Base-by-base conservation (phyloP, 1,140 invertebrate genomes). In the Tetranychus urticae region DNA sequence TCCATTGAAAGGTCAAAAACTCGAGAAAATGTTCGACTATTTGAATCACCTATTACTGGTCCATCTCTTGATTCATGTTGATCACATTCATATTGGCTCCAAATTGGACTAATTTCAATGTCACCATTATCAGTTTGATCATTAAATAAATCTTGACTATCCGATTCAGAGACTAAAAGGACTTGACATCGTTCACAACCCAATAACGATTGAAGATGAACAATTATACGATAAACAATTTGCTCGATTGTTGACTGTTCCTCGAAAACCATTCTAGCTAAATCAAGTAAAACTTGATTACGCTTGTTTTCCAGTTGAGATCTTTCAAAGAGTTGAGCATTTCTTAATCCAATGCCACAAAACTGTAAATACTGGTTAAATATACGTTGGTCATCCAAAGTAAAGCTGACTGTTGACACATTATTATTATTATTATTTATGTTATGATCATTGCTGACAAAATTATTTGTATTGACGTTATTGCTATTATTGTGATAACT, bases 201-300 rank as follows among this genome's bases (percentile, higher is more conserved):
- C 66, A 94, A 87, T 33, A 94, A 76, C 64, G 86, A 89, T 73
- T 92, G 88, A 47, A 87, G 93, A 73, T 96, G 88, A 46, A 87
- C 86, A 68, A 94, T 77, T 70, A 96, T 94, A 73, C 90, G 81
- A 66, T 89, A 82, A 63, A 94, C 88, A 78, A 93, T 86, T 70
- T 86, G 86, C 69, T 93, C 89, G 66, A 94, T 88, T 65, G 88
- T 93, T 73, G 86, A 91, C 74, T 94, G 90, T 71, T 96, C 89
- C 71, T 93, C 89, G 71, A 96, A 96, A 67, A 96, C 88, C 82
- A 93, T 90, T 66, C 89, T 78, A 3, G 89, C 90, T 68, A 96
- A 75, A 71, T 96, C 89, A 60, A 96, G 73, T 13, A 96, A 75
- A 56, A 96, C 88, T 78, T 96, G 89, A 76, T 93, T 94, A 67